A percentile compares a stretch with the other conserved stretches of the same genome.
Conservation (phyloP, 2,113 vertebrate genomes). For the Craseonycteris thonglongyai region DNA sequence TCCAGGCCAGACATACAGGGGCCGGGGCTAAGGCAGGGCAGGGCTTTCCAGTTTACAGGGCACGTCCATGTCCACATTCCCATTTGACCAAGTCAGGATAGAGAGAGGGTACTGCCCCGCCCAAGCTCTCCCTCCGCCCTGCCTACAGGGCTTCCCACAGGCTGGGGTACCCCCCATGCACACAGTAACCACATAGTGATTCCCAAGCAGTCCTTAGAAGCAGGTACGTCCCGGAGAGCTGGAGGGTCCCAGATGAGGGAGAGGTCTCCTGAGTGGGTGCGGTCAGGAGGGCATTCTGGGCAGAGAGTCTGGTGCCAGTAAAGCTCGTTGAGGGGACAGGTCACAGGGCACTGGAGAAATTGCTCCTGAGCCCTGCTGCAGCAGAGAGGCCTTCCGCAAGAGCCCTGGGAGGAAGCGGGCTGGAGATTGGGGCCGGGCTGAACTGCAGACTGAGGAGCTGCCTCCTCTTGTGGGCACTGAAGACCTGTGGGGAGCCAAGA, state of each 20-base stretch:
- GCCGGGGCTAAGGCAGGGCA: background rate
- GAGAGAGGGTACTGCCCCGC: background rate
- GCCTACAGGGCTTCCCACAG: background rate
- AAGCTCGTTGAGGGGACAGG: background rate
- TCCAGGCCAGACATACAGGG: background rate
- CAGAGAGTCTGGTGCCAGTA: background rate
- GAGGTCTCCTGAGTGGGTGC: background rate
- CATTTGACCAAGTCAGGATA: background rate
- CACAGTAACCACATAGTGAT: background rate
- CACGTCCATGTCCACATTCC: fast-evolving
- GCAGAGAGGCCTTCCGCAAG: background rate
- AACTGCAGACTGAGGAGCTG: background rate
- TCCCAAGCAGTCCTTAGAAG: background rate
- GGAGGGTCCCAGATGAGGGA: background rate
- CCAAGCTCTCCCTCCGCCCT: background rate
- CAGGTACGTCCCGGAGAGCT: background rate
- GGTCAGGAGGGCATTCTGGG: background rate
- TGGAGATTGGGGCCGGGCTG: background rate
- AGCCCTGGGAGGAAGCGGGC: background rate
- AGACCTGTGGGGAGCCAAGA: background rate
- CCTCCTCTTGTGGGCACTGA: background rate
- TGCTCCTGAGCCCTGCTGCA: background rate
- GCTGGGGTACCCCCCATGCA: background rate
- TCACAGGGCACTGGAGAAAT: background rate
- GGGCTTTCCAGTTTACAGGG: background rate